Base-by-base conservation (phyloP, 2,888 invertebrate species). In the Amiota minor region DNA sequence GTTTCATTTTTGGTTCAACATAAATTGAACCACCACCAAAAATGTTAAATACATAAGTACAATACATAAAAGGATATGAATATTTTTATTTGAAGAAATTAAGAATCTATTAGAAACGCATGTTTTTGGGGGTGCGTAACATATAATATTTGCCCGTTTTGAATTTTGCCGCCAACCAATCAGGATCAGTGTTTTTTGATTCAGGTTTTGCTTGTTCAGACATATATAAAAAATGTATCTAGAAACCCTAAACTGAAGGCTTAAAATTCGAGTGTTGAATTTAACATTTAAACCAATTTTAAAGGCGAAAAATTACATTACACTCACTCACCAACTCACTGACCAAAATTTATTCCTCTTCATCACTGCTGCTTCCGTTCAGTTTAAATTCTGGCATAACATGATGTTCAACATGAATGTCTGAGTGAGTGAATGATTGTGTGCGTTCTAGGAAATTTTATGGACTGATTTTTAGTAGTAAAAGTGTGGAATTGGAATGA, bases 221-320 rank as follows among this genome's bases (percentile, higher is more conserved):
- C n/a, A n/a, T n/a, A n/a, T n/a, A n/a, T n/a, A 49, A 35, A 35
- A 35, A 35, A 4, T 6, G 35, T 35, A 35, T 35, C 2, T 35
- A 35, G 35, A 59, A 59, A 20, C 59, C 9, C 59, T 20, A 9
- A 50, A 53, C 49, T 20, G 23, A 11, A 50, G 67, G 53, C 53
- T 2, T 53, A 68, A 59, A 12, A 23, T 35, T 1, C n/a, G 8
- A 11, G 18, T 2, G 10, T 11, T 11, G 12, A 65, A 65, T 35
- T 35, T 6, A 35, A 35, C 6, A 35, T 35, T 35, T 76, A 77
- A 82, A 81, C 78, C 84, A 84, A 83, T 83, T 83, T 83, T 35
- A 76, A 78, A 80, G 74, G 82, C 82, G 82, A 81, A 83, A 35
- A 83, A 85, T 83, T 83, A 76, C 81, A 83, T 83, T 83, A 16